Evolutionary conservation across 2,113 vertebrate species (phyloP).

Genomic region (Grallaria varia): DNA sequence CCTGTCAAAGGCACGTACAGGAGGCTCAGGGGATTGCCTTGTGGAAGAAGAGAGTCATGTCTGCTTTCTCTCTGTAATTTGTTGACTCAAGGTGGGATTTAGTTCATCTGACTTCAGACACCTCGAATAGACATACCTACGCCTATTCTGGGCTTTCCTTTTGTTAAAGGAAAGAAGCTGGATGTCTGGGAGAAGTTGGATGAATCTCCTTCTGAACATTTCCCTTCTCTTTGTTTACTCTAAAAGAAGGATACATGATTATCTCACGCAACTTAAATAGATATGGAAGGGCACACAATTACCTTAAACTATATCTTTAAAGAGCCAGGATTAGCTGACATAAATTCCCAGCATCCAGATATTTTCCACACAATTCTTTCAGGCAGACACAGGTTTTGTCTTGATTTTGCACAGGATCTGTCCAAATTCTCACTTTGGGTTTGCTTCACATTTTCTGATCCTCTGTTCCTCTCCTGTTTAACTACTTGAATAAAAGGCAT

Average conservation of each 20-base stretch:
- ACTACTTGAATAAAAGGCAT: background rate
- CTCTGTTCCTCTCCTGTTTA: background rate
- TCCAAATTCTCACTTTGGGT: background rate
- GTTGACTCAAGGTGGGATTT: background rate
- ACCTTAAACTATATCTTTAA: background rate
- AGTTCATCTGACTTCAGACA: background rate
- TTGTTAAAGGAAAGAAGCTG: background rate
- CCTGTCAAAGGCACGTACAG: background rate
- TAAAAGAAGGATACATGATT: background rate
- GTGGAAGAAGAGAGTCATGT: background rate
- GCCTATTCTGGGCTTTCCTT: background rate
- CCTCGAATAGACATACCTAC: background rate
- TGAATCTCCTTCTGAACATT: background rate
- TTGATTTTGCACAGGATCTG: background rate
- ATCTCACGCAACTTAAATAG: background rate
- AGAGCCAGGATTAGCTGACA: background rate
- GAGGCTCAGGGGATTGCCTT: background rate
- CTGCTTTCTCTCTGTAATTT: background rate
- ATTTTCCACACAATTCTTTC: background rate
- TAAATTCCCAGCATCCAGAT: background rate
- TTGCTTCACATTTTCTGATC: background rate
- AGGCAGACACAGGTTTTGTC: background rate
- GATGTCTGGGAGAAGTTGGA: background rate
- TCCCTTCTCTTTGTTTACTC: background rate
- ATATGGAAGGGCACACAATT: background rate